Evolutionary conservation across 2,113 vertebrate species (phyloP).

Genomic region (Ciconia maguari): DNA sequence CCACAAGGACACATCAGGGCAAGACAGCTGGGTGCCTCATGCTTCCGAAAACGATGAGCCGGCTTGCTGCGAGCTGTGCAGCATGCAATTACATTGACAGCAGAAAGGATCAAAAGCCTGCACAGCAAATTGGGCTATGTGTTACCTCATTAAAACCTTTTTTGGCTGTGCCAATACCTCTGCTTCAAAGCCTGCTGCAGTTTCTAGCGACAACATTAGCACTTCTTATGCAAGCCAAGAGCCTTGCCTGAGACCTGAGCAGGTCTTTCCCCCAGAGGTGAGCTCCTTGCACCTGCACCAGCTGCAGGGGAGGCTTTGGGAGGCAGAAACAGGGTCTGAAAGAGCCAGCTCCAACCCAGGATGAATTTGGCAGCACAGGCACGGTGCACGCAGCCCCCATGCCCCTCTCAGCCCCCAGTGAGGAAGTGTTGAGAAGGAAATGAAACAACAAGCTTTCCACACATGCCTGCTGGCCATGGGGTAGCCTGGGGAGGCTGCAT

Average conservation of each 20-base stretch:
- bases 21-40: neutral
- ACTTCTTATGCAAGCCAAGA: neutral
- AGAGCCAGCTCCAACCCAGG: neutral
- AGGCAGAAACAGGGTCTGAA: neutral
- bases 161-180: neutral
- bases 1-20: neutral
- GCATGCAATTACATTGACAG: neutral
- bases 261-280: neutral
- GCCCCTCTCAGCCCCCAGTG: neutral
- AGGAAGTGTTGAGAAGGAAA: slow-evolving; percentile 38
- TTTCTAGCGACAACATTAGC: neutral
- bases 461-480: neutral
- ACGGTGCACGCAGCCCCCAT: neutral
- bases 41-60: neutral
- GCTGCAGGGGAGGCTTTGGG: neutral
- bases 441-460: neutral
- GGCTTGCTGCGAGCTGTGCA: neutral
- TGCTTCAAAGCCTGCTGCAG: slow-evolving; percentile 21
- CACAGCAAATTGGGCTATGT: neutral
- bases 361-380: neutral
- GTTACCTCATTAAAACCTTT: neutral
- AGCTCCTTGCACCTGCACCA: neutral
- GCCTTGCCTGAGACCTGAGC: neutral
- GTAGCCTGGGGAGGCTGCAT: neutral
- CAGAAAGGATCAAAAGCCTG: slow-evolving; percentile 13